Base-by-base conservation (phyloP, 2,113 vertebrate species). In the Rattus rattus region DNA sequence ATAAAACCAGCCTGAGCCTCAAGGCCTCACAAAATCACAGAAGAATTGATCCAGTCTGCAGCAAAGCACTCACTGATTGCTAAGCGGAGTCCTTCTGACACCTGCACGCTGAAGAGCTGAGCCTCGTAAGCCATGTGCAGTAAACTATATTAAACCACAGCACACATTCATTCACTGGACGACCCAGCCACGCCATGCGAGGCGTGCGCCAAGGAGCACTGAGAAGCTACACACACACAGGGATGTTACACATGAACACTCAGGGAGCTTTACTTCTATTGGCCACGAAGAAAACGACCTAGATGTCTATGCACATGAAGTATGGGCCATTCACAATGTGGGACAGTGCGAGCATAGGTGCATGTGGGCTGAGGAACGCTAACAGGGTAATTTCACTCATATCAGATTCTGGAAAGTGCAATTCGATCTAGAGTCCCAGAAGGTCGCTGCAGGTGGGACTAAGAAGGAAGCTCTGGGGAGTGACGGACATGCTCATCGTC, bases 301-400 rank as follows among this genome's bases (percentile, higher is more conserved):
- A 87, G 86, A 63, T 8, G 16, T n/a, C 20, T 39, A 63, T 39
- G n/a, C 22, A 30, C 22, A 39, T 69, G 61, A 39, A 83, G 13
- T 12, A 30, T 0, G 1, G 72, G 24, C 5, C 17, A 61, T 11
- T 83, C 43, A 43, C 0, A 43, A 22, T 14, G 22, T 1, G 47
- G 56, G 88, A 59, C 43, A 22, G 11, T 10, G 49, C 65, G 24
- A 0, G n/a, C 65, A 72, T 1, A 47, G 22, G 28, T 16, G 47
- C 39, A 36, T 5, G 30, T 9, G n/a, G 24, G 3, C 36, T 65
- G 69, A 56, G 83, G 22, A 30, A 79, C 90, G 36, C 63, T 22
- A 91, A 36, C 10, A 7, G 11, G 17, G 26, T 39, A 87, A 73
- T 0, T 93, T 75, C 36, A 61, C 13, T 56, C 24, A 28, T 0